phyloP scores from a whole-genome alignment of 2,888 invertebrate genomes.

The Netelia virgata region DNA sequence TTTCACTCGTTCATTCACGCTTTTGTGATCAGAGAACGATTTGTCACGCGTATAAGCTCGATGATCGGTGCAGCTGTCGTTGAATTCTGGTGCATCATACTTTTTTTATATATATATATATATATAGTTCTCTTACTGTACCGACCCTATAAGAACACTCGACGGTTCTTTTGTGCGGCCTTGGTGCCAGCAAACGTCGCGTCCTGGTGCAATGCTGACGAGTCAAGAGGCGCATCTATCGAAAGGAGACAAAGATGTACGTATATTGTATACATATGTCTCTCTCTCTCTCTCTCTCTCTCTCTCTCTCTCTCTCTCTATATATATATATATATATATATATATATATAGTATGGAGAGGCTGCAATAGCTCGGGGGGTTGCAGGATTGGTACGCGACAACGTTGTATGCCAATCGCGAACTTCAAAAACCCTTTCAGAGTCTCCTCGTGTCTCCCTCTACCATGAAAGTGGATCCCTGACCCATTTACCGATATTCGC shows the following conservation, averaged over 20 bases:
- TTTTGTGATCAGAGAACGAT: constrained; percentile 66
- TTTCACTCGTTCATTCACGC: constrained; percentile 3
- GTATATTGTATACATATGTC: constrained; percentile 3
- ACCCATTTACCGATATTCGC: constrained; percentile 56
- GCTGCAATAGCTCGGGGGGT: constrained; percentile 63
- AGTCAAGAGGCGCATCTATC: constrained; percentile 64
- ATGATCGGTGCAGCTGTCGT: constrained; percentile 38
- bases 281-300: not conserved
- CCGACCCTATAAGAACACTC: constrained; percentile 73
- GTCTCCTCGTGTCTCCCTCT: constrained; percentile 23
- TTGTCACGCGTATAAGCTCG: constrained; percentile 68
- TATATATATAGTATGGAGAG: constrained; percentile 15
- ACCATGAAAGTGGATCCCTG: constrained; percentile 57
- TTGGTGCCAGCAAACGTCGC: constrained; percentile 54
- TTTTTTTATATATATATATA: constrained; percentile 18
- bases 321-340: not conserved
- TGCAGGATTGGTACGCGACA: constrained; percentile 53
- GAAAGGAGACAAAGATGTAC: constrained; percentile 25
- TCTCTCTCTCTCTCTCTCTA: too few relatives aligned
- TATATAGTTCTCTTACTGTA: constrained; percentile 63
- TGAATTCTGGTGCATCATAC: constrained; percentile 37
- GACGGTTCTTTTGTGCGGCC: constrained; percentile 75
- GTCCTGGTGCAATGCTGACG: constrained; percentile 71
- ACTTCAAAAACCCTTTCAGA: constrained; percentile 61
- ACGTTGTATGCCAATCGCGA: constrained; percentile 59